These are phyloP conservation scores for Kuschelorhynchus macadamiae DNA, from an alignment of 2,888 invertebrate species.

Conservation along the genomic window DNA sequence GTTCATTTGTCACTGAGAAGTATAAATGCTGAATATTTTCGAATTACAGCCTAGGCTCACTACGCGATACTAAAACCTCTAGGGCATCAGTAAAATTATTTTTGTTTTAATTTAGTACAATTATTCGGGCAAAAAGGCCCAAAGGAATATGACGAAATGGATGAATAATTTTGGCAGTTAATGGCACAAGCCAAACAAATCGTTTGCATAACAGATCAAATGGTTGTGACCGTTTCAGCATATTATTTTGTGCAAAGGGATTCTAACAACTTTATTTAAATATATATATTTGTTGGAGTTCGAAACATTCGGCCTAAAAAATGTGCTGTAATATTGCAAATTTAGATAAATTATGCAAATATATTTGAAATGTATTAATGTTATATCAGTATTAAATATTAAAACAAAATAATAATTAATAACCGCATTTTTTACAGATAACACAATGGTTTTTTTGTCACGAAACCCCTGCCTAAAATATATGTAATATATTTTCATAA, in stretches of 20 bases:
- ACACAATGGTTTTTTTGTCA: too few species aligned
- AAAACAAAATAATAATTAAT: too few species aligned
- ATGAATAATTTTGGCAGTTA: slow-evolving; percentile 1
- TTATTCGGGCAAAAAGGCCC: slow-evolving; percentile 3
- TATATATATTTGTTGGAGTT: too few species aligned
- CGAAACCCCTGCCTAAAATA: too few species aligned
- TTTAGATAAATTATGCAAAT: too few species aligned
- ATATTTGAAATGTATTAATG: too few species aligned
- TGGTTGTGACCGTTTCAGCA: neutral
- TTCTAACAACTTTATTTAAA: too few species aligned
- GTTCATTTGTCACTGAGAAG: neutral
- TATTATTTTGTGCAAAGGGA: neutral
- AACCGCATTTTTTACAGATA: too few species aligned
- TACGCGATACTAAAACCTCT: slow-evolving; percentile 14
- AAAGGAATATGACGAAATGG: slow-evolving; percentile 3
- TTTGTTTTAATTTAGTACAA: slow-evolving; percentile 23
- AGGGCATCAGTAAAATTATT: slow-evolving; percentile 9
- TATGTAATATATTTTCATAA: too few species aligned
- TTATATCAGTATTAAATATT: too few species aligned
- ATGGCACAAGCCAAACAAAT: slow-evolving; percentile 9
- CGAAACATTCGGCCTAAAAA: too few species aligned
- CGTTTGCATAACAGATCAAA: slow-evolving; percentile 10
- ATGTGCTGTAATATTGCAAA: too few species aligned
- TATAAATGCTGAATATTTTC: neutral
- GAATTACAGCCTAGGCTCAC: slow-evolving; percentile 1